Conservation (phyloP, 2,888 invertebrate genomes). For the Tyria jacobaeae region DNA sequence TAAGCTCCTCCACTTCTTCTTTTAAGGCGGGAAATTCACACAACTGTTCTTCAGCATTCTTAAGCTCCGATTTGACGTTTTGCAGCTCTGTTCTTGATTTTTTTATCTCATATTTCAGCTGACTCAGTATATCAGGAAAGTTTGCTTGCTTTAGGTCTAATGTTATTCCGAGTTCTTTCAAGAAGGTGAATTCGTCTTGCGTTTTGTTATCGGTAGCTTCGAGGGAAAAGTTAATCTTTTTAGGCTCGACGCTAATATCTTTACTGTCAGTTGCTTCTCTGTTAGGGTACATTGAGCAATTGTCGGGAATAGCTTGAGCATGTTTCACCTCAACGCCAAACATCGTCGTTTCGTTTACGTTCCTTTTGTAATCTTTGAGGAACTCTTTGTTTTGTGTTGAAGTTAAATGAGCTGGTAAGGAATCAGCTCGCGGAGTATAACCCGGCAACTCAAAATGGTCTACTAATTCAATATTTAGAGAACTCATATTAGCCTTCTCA, state of each 20-base stretch:
- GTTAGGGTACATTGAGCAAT: slow-evolving; percentile 83
- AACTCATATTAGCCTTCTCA: slow-evolving; percentile 72
- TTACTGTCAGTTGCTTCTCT: slow-evolving; percentile 74
- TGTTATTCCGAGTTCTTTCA: slow-evolving; percentile 83
- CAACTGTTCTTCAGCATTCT: slow-evolving; percentile 84
- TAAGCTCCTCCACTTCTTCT: slow-evolving; percentile 80
- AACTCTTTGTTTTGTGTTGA: slow-evolving; percentile 74
- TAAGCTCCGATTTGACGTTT: slow-evolving; percentile 83
- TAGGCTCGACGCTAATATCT: slow-evolving; percentile 76
- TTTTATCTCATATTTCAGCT: slow-evolving; percentile 84
- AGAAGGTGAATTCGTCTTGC: slow-evolving; percentile 79
- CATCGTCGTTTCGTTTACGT: slow-evolving; percentile 78
- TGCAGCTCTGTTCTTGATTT: slow-evolving; percentile 85
- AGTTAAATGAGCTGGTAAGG: slow-evolving; percentile 74
- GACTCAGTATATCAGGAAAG: slow-evolving; percentile 78
- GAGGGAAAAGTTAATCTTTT: slow-evolving; percentile 79
- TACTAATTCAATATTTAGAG: slow-evolving; percentile 69
- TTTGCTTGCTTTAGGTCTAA: slow-evolving; percentile 79
- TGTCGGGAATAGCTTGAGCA: slow-evolving; percentile 74
- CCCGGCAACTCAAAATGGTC: slow-evolving; percentile 69
- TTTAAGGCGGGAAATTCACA: slow-evolving; percentile 83
- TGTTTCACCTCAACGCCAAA: slow-evolving; percentile 73
- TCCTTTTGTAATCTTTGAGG: slow-evolving; percentile 71
- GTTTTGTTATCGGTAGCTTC: slow-evolving; percentile 73
- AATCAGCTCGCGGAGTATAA: slow-evolving; percentile 74